Conservation (phyloP, 2,113 vertebrate genomes). For the Pseudorhombus dupliciocellatus region DNA sequence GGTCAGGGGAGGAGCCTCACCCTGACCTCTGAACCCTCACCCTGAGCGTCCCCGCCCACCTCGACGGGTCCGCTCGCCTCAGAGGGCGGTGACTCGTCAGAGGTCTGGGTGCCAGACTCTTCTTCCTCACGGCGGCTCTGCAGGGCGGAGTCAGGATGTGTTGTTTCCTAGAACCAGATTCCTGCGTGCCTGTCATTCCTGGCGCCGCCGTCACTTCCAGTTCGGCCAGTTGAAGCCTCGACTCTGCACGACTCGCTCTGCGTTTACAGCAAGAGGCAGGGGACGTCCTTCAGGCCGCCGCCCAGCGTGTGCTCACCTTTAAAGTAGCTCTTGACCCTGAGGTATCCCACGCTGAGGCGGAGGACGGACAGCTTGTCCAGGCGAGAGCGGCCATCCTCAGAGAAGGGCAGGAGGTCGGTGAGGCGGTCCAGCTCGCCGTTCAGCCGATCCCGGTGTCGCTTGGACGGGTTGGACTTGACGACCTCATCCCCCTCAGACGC, state of each 20-base stretch:
- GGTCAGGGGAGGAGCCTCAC: no score
- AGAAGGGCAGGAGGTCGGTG: constrained; percentile 82
- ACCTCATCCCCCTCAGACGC: constrained; percentile 34
- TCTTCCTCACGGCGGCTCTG: no score
- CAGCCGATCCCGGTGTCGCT: constrained; percentile 83
- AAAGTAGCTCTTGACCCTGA: constrained; percentile 85
- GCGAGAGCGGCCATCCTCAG: constrained; percentile 73
- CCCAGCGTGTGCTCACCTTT: constrained; percentile 68
- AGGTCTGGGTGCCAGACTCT: no score
- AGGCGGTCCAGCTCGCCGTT: constrained; percentile 85
- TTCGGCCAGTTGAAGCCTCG: background rate
- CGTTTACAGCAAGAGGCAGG: no score
- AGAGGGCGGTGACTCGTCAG: no score
- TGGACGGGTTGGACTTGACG: constrained; percentile 84
- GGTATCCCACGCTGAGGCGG: constrained; percentile 83
- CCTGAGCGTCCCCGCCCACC: no score
- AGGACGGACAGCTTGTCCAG: constrained; percentile 87
- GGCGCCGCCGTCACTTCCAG: constrained; percentile 26
- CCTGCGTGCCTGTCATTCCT: constrained; percentile 66
- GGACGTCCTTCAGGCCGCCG: background rate
- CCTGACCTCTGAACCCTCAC: no score
- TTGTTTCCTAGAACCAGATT: constrained; percentile 70
- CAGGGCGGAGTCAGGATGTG: constrained; percentile 56
- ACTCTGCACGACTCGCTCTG: background rate
- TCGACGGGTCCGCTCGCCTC: no score